Evolutionary conservation across 2,113 vertebrate species (phyloP), one percentile per base, ranked within the genome.

Genomic region (Malurus cyaneus): DNA sequence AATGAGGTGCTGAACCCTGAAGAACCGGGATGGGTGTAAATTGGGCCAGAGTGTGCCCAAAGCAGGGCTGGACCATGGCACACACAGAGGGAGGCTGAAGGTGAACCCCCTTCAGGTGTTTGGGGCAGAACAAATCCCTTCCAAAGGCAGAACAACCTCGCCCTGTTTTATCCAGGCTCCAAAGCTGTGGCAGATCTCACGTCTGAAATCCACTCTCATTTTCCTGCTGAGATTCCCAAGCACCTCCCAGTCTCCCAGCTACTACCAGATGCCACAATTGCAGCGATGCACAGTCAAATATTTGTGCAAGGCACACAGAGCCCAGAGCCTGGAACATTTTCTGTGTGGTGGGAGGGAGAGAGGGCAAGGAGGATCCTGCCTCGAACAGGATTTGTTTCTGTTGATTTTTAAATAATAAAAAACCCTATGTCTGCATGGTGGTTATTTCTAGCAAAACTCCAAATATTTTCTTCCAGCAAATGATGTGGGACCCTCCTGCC

Each of bases 241-340:
- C 93, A 92, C 87, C 88, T 96, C 90, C 95, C 93, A 77, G 91
- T 77, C 81, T 94, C 93, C 91, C 91, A 91, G 95, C 88, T 61
- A 46, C 76, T 19, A 28, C 65, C 95, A 93, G 93, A 86, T 95
- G 94, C 89, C 92, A 92, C 13, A 26, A 90, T 86, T 77, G 89
- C 89, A 91, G 95, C 36, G 0, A 86, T 15, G 9, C 78, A 36
- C 85, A 92, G 94, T 83, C 93, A 96, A 96, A 96, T 96, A 96
- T 96, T 97, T 97, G 96, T 92, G 93, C 79, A 94, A 86, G 80
- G 95, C 78, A 78, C 7, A 86, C 46, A 62, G 89, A 92, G 81
- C 73, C 84, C 57, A 31, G 89, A 34, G 91, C n/a, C 74, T 82
- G 84, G 87, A 88, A 67, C 64, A 3, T 5, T 50, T 50, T 77